Evolutionary conservation across 2,113 vertebrate species (phyloP).

Genomic region (Epinephelus moara): DNA sequence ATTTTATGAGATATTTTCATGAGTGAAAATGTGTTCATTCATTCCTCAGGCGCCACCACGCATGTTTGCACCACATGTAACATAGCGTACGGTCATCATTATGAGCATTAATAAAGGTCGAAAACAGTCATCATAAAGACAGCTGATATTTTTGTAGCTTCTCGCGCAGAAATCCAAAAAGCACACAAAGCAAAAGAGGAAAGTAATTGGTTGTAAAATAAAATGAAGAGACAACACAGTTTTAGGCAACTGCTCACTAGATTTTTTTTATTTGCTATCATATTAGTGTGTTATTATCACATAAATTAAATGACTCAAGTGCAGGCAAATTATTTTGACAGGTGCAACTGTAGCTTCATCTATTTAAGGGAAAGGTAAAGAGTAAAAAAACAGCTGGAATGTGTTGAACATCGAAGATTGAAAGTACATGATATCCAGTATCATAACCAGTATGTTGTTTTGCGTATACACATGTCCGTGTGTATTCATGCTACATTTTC

Average conservation of each 20-base stretch:
- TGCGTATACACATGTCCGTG: background rate
- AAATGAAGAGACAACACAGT: background rate
- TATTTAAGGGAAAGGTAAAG: background rate
- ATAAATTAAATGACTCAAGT: background rate
- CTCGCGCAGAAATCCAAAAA: background rate
- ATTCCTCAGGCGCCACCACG: no score
- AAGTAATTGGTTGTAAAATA: background rate
- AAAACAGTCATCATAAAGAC: background rate
- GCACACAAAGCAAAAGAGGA: background rate
- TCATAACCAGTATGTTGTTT: background rate
- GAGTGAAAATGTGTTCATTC: no score
- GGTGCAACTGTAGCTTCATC: background rate
- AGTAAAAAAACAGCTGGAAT: slow-evolving; percentile 3
- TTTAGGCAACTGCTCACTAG: background rate
- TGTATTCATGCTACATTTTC: background rate
- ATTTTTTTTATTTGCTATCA: background rate
- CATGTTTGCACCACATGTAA: no score
- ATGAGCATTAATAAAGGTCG: no score
- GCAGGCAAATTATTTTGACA: background rate
- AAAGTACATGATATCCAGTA: no score
- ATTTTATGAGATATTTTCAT: no score
- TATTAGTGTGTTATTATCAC: background rate
- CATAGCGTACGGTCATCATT: no score
- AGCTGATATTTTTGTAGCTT: background rate
- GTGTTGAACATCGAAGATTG: background rate